Evolutionary conservation across 2,797 vertebrate species (phyloP).

Genomic region (Oryzias sinensis): DNA sequence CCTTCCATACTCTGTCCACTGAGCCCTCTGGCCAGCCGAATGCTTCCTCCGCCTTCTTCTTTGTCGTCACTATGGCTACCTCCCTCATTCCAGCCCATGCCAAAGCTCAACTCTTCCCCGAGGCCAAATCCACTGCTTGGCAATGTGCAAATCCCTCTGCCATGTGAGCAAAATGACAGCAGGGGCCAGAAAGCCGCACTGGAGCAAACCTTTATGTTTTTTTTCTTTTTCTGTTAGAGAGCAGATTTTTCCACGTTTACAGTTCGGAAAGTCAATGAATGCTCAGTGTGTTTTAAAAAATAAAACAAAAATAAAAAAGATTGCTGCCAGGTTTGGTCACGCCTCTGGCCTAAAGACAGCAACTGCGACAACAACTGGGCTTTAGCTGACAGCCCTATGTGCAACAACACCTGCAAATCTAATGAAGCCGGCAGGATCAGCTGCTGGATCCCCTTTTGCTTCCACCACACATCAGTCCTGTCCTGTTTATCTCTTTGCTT

Average conservation of each 20-base stretch:
- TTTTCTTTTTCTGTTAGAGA: too few species aligned
- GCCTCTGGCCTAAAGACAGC: not conserved
- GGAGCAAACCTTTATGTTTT: too few species aligned
- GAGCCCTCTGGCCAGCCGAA: conserved; percentile 27
- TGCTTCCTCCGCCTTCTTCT: conserved; percentile 14
- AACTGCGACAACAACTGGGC: not conserved
- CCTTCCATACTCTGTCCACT: conserved; percentile 40
- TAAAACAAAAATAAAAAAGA: not conserved
- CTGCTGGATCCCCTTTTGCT: conserved; percentile 15
- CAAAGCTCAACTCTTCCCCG: conserved; percentile 47
- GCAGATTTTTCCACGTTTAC: too few species aligned
- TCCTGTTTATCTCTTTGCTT: conserved; percentile 40
- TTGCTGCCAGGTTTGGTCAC: too few species aligned
- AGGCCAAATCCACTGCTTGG: conserved; percentile 60
- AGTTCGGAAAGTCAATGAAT: not conserved
- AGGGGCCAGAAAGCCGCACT: conserved; percentile 41
- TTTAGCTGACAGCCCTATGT: conserved; percentile 10
- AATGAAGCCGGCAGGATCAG: conserved; percentile 14
- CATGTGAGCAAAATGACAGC: conserved; percentile 54
- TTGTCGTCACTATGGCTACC: conserved; percentile 1
- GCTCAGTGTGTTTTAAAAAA: not conserved
- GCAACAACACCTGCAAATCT: conserved; percentile 15
- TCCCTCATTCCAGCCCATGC: conserved; percentile 37
- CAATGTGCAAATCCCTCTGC: conserved; percentile 61
- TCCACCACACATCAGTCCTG: conserved; percentile 17